A percentile compares a stretch with the other conserved stretches of the same genome.
Conservation (phyloP, 2,888 invertebrate species). For the Oscheius myriophilus region DNA sequence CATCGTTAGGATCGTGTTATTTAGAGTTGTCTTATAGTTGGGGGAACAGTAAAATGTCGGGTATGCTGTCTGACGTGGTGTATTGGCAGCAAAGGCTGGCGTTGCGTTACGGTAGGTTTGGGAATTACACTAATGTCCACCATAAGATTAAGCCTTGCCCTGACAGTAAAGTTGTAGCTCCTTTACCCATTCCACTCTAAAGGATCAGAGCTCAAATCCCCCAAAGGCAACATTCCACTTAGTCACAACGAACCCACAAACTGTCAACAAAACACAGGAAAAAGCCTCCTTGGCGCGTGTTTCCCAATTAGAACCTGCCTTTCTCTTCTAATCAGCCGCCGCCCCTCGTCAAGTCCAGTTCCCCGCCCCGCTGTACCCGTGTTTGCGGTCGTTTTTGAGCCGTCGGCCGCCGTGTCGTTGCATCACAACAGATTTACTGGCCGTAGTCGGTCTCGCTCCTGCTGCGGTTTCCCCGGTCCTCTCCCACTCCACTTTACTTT, state of each 20-base stretch:
- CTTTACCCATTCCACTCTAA: no score
- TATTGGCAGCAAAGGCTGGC: no score
- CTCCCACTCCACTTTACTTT: neutral
- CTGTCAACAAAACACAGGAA: conserved; percentile 71
- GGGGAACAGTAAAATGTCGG: no score
- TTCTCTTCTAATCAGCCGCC: conserved; percentile 6
- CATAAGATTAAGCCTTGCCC: no score
- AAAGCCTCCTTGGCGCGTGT: no score
- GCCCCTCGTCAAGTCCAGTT: conserved; percentile 12
- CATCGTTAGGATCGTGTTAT: no score
- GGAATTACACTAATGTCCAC: no score
- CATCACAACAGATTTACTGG: conserved; percentile 22
- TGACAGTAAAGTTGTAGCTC: no score
- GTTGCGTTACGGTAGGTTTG: no score
- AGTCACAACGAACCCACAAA: conserved; percentile 85
- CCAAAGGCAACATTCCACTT: conserved; percentile 30
- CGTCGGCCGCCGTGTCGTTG: conserved; percentile 4
- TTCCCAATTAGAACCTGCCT: neutral
- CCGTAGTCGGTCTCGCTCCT: conserved; percentile 24
- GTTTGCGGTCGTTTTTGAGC: conserved; percentile 21
- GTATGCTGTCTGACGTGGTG: no score
- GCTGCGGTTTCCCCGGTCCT: neutral
- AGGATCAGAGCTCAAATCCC: no score
- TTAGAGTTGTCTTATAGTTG: no score
- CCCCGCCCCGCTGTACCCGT: neutral